phyloP scores from a whole-genome alignment of 1,140 invertebrate genomes.

The Drosophila kikkawai region DNA sequence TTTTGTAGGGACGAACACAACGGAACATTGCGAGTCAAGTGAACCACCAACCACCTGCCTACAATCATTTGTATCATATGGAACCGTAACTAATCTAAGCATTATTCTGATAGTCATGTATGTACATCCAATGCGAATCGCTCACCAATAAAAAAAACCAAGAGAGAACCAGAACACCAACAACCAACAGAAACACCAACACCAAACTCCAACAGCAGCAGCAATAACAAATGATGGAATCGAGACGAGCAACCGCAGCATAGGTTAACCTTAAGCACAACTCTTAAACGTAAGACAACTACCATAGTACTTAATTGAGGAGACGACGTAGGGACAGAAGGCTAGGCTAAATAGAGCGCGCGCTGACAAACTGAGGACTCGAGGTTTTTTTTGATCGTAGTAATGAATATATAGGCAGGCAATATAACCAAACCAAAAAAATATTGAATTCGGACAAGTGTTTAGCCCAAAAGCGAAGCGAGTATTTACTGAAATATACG shows the following conservation, averaged over 20 bases:
- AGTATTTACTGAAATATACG: constrained; percentile 30
- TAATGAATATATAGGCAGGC: not conserved
- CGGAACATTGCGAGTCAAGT: constrained; percentile 71
- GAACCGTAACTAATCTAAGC: constrained; percentile 41
- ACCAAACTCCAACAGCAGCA: constrained; percentile 17
- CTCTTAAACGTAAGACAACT: constrained; percentile 53
- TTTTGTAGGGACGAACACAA: constrained; percentile 29
- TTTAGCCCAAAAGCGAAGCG: constrained; percentile 4
- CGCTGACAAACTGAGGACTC: constrained; percentile 10
- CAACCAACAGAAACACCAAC: constrained; percentile 19
- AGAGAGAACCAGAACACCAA: constrained; percentile 21
- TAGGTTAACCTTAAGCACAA: constrained; percentile 54
- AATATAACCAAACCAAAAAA: constrained; percentile 33
- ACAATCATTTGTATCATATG: constrained; percentile 81
- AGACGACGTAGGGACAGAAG: not conserved
- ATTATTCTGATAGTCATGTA: constrained; percentile 42
- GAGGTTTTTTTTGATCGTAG: constrained; percentile 7
- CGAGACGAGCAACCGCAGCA: constrained; percentile 19
- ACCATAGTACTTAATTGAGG: constrained; percentile 49
- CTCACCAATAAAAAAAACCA: constrained; percentile 51
- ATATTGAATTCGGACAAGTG: constrained; percentile 22
- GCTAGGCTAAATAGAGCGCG: constrained; percentile 6
- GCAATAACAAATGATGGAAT: not conserved
- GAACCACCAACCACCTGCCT: constrained; percentile 82
- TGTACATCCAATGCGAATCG: constrained; percentile 43